These are phyloP conservation scores for Oxytorus armatus DNA, from an alignment of 2,888 invertebrate species.

Conservation along the genomic window DNA sequence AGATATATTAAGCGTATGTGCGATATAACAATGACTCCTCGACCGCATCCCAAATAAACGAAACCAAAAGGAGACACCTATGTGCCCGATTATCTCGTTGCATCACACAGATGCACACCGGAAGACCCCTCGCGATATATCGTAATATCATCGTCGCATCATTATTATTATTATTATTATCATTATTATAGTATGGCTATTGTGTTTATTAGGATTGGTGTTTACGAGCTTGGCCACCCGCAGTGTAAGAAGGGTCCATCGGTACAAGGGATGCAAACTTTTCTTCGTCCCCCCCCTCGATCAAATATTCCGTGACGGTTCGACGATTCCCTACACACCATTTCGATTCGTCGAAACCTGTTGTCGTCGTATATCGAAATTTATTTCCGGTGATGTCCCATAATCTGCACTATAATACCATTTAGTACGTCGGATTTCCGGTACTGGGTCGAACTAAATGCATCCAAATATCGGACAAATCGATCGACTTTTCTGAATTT, in stretches of 20 bases:
- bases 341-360: slow-evolving; percentile 61
- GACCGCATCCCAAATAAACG: slow-evolving; percentile 66
- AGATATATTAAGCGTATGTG: slow-evolving; percentile 3
- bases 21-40: slow-evolving; percentile 61
- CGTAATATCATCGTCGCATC: slow-evolving; percentile 42
- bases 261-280: slow-evolving; percentile 27
- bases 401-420: background rate
- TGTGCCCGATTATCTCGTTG: slow-evolving; percentile 62
- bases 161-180: slow-evolving; percentile 62
- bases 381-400: slow-evolving; percentile 48
- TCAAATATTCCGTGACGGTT: slow-evolving; percentile 61
- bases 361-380: slow-evolving; percentile 61
- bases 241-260: slow-evolving; percentile 57
- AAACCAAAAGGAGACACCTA: slow-evolving; percentile 55
- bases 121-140: slow-evolving; percentile 45
- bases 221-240: slow-evolving; percentile 62
- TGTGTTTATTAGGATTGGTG: slow-evolving; percentile 65
- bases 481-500: slow-evolving; percentile 18
- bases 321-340: slow-evolving; percentile 34
- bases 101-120: slow-evolving; percentile 66
- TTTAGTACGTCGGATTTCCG: slow-evolving; percentile 43
- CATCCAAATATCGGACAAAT: slow-evolving; percentile 34
- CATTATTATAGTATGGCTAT: slow-evolving; percentile 58
- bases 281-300: slow-evolving; percentile 44
- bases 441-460: slow-evolving; percentile 23